Evolutionary conservation across 2,797 vertebrate genomes (phyloP), one percentile per base, ranked within the genome.

Genomic region (Enteromius thamalakanensis): DNA sequence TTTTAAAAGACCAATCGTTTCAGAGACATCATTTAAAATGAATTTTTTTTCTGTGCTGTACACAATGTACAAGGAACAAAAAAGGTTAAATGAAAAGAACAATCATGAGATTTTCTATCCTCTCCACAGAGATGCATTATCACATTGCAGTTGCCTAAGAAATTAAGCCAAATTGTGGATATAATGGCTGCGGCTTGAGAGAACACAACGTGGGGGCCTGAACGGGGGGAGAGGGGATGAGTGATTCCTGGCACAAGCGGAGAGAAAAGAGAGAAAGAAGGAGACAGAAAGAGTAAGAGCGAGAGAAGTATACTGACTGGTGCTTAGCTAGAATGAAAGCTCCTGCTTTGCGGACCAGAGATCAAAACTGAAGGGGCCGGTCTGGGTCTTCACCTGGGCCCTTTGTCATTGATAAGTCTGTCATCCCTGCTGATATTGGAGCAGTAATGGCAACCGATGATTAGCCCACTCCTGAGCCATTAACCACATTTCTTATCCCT

Each of bases 371-470:
- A 81, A 67, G 79, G 93, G 93, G 95, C 94, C 90, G 92, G 91
- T 92, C 88, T 79, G 19, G 89, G 92, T 91, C 95, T 95, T 95
- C 94, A 95, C 93, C 94, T 94, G 94, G 92, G 91, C 92, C 81
- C 93, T 94, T 94, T 95, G 94, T 96, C 96, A 97, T 96, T 97
- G 96, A 97, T 96, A 96, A 96, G 96, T 97, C 96, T 97, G 96
- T 97, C 97, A 97, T 97, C 96, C 94, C 95, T 79, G 91, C 93
- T 94, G 94, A 97, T 97, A 97, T 97, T 97, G 96, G 94, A 94
- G 93, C 94, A 93, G 95, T 96, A 96, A 96, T 96, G 95, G 95
- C 95, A 95, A 93, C 94, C 88, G 95, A 95, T 97, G 96, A 97
- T 97, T 97, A 97, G 94, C 92, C 94, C 95, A 94, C 95, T 97